These are phyloP conservation scores for Pitta sordida DNA, from an alignment of 2,113 vertebrate genomes.

Conservation along the genomic window DNA sequence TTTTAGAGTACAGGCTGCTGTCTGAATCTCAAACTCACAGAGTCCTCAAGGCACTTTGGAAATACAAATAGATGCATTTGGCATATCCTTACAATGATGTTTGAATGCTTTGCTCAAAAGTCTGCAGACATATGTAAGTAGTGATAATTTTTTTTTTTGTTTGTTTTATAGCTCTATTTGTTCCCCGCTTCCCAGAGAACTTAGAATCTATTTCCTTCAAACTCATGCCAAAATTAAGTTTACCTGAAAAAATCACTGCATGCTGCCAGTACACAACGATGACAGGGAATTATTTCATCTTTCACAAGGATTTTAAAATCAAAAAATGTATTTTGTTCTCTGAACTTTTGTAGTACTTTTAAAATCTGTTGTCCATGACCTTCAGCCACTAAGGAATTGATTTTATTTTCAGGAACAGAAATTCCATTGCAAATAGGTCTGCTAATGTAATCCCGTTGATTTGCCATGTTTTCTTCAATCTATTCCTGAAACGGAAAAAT, in stretches of 20 bases:
- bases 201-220: neutral
- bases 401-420: slow-evolving; percentile 73
- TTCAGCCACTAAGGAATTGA: slow-evolving; percentile 80
- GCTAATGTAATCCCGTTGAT: slow-evolving; percentile 63
- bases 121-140: neutral
- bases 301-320: slow-evolving; percentile 91
- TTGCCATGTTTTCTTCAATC: slow-evolving; percentile 72
- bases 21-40: neutral
- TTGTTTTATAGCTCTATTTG: neutral
- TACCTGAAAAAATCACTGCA: slow-evolving; percentile 99
- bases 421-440: slow-evolving; percentile 74
- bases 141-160: neutral
- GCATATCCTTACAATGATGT: neutral
- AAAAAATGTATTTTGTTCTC: slow-evolving; percentile 87
- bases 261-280: slow-evolving; percentile 92
- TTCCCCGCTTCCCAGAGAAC: neutral
- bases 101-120: neutral
- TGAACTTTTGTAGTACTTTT: slow-evolving; percentile 83
- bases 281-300: slow-evolving; percentile 85
- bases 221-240: neutral
- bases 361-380: slow-evolving; percentile 90
- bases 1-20: neutral
- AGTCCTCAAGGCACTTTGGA: neutral
- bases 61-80: neutral
- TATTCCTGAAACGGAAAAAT: slow-evolving; percentile 55